Evolutionary conservation across 2,888 invertebrate species (phyloP).

Genomic region (Rhingia rostrata): DNA sequence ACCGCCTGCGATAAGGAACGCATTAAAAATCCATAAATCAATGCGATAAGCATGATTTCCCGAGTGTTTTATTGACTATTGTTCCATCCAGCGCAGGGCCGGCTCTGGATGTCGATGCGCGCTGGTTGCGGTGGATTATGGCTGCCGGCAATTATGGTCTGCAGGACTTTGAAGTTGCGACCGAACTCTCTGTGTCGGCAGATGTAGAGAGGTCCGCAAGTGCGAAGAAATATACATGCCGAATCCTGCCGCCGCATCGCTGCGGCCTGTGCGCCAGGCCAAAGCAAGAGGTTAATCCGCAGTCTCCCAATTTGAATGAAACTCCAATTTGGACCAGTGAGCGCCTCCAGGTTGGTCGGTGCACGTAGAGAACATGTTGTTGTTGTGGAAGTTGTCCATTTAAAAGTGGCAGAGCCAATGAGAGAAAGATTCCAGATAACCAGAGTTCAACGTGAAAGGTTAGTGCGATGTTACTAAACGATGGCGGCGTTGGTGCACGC

Average conservation of each 20-base stretch:
- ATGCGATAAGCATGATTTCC: constrained; percentile 83
- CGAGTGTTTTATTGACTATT: constrained; percentile 83
- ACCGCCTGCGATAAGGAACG: constrained; percentile 82
- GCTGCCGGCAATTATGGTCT: constrained; percentile 70
- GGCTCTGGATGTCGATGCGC: constrained; percentile 33
- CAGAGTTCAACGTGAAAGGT: constrained; percentile 61
- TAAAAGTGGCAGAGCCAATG: constrained; percentile 68
- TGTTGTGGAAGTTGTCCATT: constrained; percentile 56
- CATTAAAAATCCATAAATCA: constrained; percentile 84
- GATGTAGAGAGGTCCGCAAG: constrained; percentile 62
- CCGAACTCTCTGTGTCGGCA: constrained; percentile 41
- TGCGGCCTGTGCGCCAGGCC: constrained; percentile 15
- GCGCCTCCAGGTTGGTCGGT: constrained; percentile 58
- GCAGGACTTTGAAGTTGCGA: constrained; percentile 72
- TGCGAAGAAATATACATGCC: constrained; percentile 68
- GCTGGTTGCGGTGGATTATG: constrained; percentile 70
- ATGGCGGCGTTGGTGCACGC: constrained; percentile 23
- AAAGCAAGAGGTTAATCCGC: constrained; percentile 64
- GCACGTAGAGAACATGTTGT: constrained; percentile 13
- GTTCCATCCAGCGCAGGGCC: constrained; percentile 75
- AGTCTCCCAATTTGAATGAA: constrained; percentile 68
- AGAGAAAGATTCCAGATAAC: constrained; percentile 69
- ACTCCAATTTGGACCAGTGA: constrained; percentile 65
- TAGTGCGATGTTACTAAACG: constrained; percentile 44
- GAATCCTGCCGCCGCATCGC: not conserved